Conservation (phyloP, 92 coral and sea anemone genomes). For the Phenganax marumi region DNA sequence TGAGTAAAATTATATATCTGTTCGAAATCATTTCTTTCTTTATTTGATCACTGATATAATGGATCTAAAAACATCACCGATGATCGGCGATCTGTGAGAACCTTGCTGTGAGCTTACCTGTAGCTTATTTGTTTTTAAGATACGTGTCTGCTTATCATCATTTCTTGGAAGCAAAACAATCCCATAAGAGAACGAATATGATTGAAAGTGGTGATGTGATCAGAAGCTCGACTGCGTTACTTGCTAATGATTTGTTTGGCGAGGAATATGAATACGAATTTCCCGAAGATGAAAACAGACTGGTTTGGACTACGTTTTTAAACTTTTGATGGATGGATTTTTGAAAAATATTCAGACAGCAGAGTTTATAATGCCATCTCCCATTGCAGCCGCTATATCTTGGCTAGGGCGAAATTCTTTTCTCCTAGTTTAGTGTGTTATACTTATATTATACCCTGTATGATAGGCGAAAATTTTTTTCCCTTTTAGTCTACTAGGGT, state of each 20-base stretch:
- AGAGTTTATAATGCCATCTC: too few relatives aligned
- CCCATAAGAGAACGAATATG: neutral
- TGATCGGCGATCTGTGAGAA: too few relatives aligned
- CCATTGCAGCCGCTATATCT: too few relatives aligned
- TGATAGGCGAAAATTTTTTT: neutral
- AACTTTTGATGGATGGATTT: neutral
- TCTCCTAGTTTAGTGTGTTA: neutral
- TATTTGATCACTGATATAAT: too few relatives aligned
- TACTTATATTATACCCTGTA: neutral
- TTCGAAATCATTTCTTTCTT: too few relatives aligned
- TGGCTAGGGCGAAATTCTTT: too few relatives aligned
- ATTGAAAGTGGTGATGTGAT: neutral
- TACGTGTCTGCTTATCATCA: conserved; percentile 9
- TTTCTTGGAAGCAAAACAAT: conserved; percentile 8
- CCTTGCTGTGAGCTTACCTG: neutral
- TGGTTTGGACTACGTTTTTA: neutral
- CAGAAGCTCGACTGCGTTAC: conserved; percentile 34
- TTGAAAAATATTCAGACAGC: neutral
- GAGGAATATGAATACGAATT: neutral
- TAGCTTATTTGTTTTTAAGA: neutral
- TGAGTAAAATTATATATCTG: too few relatives aligned
- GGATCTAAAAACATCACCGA: too few relatives aligned
- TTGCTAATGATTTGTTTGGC: neutral
- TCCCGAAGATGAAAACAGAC: too few relatives aligned
- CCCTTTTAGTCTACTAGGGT: neutral